phyloP scores from a whole-genome alignment of 2,888 invertebrate species.

The Diarsia brunnea region DNA sequence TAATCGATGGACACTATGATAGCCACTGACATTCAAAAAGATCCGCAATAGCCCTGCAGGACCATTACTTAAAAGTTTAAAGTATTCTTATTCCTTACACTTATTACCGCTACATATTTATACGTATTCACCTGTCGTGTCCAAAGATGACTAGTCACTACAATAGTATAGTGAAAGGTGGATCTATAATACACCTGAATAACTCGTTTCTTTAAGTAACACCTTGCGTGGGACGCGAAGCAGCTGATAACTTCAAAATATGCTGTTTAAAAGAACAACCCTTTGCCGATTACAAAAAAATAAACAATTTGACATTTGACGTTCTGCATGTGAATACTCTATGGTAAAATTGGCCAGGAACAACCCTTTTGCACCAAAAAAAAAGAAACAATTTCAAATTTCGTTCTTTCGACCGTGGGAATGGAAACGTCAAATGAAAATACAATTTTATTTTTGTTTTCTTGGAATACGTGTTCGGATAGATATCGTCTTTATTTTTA shows the following conservation, averaged over 20 bases:
- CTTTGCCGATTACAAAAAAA: conserved; percentile 20
- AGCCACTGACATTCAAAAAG: too few species aligned
- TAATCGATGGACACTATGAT: too few species aligned
- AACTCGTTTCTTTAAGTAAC: conserved; percentile 48
- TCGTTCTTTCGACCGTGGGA: conserved; percentile 68
- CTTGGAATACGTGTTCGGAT: conserved; percentile 1
- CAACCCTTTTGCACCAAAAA: conserved; percentile 38
- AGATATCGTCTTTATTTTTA: conserved; percentile 50
- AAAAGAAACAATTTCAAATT: conserved; percentile 50
- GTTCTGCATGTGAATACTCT: conserved; percentile 24
- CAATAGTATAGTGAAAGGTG: conserved; percentile 58
- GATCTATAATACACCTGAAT: conserved; percentile 42
- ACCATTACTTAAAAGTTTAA: too few species aligned
- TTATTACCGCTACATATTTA: conserved; percentile 7
- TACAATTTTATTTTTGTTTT: conserved; percentile 35
- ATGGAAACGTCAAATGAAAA: conserved; percentile 62
- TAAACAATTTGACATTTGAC: conserved; percentile 10
- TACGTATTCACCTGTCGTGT: conserved; percentile 42
- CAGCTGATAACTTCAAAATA: conserved; percentile 48
- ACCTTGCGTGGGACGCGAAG: conserved; percentile 43
- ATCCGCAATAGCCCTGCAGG: too few species aligned
- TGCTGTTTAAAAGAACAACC: conserved; percentile 14
- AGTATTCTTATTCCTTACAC: too few species aligned
- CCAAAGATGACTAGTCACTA: conserved; percentile 41
- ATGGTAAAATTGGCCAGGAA: conserved; percentile 28